Conservation (phyloP, 2,888 invertebrate genomes). For the Acanthosepion lycidas region DNA sequence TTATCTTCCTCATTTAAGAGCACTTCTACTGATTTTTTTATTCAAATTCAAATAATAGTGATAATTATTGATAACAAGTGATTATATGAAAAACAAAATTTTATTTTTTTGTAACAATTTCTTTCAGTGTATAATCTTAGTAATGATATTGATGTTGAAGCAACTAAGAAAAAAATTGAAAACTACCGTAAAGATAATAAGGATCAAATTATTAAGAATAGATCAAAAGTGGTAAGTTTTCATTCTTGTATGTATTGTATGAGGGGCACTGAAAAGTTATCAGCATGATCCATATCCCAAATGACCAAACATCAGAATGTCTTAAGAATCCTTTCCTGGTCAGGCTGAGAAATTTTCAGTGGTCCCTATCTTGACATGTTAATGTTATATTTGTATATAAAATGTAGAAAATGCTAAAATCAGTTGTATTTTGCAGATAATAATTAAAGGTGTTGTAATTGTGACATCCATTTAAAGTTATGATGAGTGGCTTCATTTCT, state of each 20-base stretch:
- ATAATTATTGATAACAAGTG: neutral
- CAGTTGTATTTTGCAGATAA: neutral
- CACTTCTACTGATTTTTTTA: neutral
- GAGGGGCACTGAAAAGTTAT: too few relatives aligned
- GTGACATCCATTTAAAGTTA: neutral
- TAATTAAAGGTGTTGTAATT: neutral
- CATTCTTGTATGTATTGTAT: neutral
- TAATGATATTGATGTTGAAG: constrained; percentile 90
- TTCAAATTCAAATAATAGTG: neutral
- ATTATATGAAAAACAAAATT: neutral
- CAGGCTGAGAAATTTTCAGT: neutral
- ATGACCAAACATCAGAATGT: too few relatives aligned
- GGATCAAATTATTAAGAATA: constrained; percentile 74
- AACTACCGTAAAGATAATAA: constrained; percentile 86
- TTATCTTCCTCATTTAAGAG: neutral
- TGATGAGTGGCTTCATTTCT: neutral
- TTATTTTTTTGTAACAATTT: neutral
- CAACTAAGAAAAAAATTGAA: constrained; percentile 81
- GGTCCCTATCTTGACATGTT: neutral
- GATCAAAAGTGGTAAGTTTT: constrained; percentile 76
- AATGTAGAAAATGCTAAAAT: neutral
- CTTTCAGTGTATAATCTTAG: constrained; percentile 86
- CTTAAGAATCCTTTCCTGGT: too few relatives aligned
- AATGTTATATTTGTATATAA: too few relatives aligned
- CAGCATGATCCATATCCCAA: too few relatives aligned